phyloP scores from a whole-genome alignment of 2,113 vertebrate genomes.

The Coptodon rendalli region DNA sequence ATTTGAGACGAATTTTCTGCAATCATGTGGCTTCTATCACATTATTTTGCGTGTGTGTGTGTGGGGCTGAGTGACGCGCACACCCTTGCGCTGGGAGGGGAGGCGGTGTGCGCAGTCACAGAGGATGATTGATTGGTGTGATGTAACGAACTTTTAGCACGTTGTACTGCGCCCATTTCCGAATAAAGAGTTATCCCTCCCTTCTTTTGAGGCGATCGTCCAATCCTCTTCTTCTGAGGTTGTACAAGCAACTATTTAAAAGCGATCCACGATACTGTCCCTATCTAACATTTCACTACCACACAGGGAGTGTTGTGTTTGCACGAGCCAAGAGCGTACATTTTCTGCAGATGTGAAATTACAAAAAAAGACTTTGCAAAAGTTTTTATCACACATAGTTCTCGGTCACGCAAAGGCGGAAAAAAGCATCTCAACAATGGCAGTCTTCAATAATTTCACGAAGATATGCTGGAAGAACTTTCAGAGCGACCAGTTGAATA shows the following conservation, averaged over 20 bases:
- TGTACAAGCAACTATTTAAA: conserved; percentile 30
- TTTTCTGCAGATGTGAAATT: background rate
- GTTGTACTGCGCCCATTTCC: conserved; percentile 16
- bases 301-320: background rate
- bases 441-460: conserved; percentile 56
- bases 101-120: background rate
- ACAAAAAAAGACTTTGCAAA: background rate
- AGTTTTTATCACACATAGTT: background rate
- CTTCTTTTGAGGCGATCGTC: conserved; percentile 9
- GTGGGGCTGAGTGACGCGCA: background rate
- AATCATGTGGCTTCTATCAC: background rate
- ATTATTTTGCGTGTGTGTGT: background rate
- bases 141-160: conserved; percentile 36
- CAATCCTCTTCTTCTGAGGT: conserved; percentile 44
- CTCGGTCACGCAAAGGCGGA: background rate
- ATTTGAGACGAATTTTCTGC: background rate
- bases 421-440: conserved; percentile 54
- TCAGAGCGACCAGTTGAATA: conserved; percentile 6
- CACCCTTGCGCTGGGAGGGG: background rate
- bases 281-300: background rate
- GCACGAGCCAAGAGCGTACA: background rate
- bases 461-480: conserved; percentile 16
- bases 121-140: conserved; percentile 19
- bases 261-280: background rate
- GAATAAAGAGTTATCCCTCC: conserved; percentile 40